Conservation (phyloP, 2,797 vertebrate genomes). For the Apogon talboti region DNA sequence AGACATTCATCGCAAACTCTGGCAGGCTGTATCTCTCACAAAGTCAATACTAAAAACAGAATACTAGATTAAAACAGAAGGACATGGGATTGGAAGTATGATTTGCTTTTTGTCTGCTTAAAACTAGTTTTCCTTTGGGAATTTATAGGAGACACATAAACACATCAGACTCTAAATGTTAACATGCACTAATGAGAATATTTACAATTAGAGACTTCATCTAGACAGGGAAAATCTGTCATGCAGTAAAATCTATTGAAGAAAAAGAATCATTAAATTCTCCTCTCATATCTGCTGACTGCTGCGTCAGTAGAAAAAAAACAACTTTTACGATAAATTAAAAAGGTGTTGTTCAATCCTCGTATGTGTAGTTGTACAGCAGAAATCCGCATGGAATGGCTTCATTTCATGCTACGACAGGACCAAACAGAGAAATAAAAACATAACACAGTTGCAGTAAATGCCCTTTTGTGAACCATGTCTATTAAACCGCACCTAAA, state of each 20-base stretch:
- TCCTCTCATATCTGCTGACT: background rate
- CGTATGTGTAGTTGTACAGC: too few relatives aligned
- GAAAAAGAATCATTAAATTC: background rate
- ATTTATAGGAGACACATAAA: constrained; percentile 8
- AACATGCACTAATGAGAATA: constrained; percentile 44
- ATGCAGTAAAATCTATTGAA: constrained; percentile 4
- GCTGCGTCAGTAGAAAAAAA: background rate
- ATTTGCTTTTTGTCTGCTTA: background rate
- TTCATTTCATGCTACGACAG: too few relatives aligned
- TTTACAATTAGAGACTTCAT: constrained; percentile 32
- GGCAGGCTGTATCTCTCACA: constrained; percentile 6
- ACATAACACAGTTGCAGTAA: too few relatives aligned
- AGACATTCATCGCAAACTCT: constrained; percentile 16
- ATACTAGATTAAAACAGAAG: background rate
- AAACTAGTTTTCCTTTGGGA: background rate
- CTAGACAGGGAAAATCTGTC: constrained; percentile 10
- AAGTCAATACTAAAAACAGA: constrained; percentile 17
- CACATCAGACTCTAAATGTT: constrained; percentile 18
- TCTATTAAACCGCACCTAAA: too few relatives aligned
- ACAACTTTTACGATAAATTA: background rate
- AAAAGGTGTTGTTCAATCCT: background rate
- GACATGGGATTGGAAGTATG: background rate
- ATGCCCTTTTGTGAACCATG: too few relatives aligned
- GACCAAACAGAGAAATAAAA: too few relatives aligned
- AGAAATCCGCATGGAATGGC: too few relatives aligned